These are phyloP conservation scores for Sanderia malayensis DNA, from an alignment of 30 jellyfish, hydroid and myxozoan species.

Conservation along the genomic window DNA sequence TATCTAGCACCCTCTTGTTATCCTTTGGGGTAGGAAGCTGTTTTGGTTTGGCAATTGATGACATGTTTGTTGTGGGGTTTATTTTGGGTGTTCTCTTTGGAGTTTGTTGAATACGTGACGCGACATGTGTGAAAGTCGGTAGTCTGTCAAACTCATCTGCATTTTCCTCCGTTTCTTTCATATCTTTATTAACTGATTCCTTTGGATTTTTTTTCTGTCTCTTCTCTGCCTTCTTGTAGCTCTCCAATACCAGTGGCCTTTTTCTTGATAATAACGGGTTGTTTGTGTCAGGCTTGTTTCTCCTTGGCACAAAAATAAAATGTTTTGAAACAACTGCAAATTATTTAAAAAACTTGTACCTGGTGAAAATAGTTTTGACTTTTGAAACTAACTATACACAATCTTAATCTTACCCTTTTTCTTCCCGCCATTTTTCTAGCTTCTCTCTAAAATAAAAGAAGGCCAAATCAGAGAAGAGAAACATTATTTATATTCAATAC, in stretches of 20 bases:
- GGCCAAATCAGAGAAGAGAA: no score
- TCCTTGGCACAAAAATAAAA: slow-evolving; percentile 5
- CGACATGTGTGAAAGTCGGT: neutral
- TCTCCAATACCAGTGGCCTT: slow-evolving; percentile 28
- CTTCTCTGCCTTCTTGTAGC: slow-evolving; percentile 1
- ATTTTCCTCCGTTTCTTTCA: neutral
- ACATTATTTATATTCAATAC: no score
- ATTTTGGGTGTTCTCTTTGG: neutral
- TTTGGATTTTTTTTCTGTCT: neutral
- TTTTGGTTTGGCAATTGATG: neutral
- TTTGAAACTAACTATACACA: no score
- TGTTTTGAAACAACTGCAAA: no score
- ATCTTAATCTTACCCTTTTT: slow-evolving; percentile 43
- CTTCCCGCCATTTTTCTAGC: slow-evolving; percentile 54
- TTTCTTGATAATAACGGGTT: slow-evolving; percentile 46
- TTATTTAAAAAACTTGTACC: neutral
- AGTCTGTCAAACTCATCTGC: neutral
- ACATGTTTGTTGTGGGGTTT: neutral
- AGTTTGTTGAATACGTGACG: neutral
- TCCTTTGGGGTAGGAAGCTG: neutral
- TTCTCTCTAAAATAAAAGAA: slow-evolving; percentile 27
- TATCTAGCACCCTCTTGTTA: slow-evolving; percentile 9
- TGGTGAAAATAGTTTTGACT: no score
- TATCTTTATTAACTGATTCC: neutral
- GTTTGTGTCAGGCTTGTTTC: slow-evolving; percentile 31